Evolutionary conservation across 1,140 invertebrate genomes (phyloP), one percentile per base, ranked within the genome.

Genomic region (Lordiphosa clarofinis): DNA sequence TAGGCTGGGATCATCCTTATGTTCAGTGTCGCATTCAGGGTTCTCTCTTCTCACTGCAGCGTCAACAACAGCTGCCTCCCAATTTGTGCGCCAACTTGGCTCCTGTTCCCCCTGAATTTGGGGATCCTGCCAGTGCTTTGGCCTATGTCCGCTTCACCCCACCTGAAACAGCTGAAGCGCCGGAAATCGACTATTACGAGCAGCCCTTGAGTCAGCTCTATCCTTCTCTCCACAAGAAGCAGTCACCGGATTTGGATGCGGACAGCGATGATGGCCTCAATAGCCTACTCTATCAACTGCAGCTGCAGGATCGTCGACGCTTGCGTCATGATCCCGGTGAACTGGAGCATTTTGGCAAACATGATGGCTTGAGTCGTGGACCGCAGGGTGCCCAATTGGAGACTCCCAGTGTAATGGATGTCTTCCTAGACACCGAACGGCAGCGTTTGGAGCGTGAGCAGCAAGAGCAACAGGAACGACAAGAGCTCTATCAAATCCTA

Each of bases 111-210:
- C 62, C 67, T 4, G 73, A 88, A 13, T 68, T 92, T 35, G 93
- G 93, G 68, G 92, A 94, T 4, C 91, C 92, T 38, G 72, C 78
- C n/a, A 90, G 91, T 65, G 91, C 93, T 44, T 88, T 95, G 62
- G 95, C 95, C 12, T 94, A 94, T 66, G 93, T 97, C 1, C 93
- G 93, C 57, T 96, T 95, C 67, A 94, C 92, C 1, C 94, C 95
- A 4, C 95, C 94, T 52, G 91, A 91, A 36, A 50, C 56, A 33
- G 13, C 31, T 10, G 76, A 93, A 75, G 93, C 5, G 75, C 93
- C 94, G 2, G 94, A 95, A 71, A 93, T 95, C 89, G 89, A 95
- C n/a, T 96, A 94, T 84, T 93, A 92, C 21, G 78, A 82, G 24
- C 72, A 62, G 19, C 60, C 38, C 10, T 35, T 1, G 0, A 28